Evolutionary conservation across 2,888 invertebrate genomes (phyloP).

Genomic region (Zhuqinia jingwanae): DNA sequence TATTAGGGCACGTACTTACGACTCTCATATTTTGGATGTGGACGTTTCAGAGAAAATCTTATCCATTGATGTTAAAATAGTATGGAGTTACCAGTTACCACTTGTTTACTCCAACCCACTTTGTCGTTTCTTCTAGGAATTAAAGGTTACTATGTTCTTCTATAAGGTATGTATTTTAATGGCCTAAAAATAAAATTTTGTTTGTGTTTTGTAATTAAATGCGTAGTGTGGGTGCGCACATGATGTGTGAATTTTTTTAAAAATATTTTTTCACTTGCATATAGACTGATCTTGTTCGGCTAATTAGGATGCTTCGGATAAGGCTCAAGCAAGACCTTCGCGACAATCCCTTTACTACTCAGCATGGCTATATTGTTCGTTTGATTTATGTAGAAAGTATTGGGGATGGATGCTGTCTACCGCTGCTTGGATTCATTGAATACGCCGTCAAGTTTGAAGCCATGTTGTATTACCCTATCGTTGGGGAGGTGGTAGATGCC

Average conservation of each 20-base stretch:
- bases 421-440: conserved; percentile 45
- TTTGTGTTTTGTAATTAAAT: neutral
- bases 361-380: conserved; percentile 48
- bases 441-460: conserved; percentile 52
- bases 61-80: too few species aligned
- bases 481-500: conserved; percentile 48
- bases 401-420: conserved; percentile 57
- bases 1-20: too few species aligned
- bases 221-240: neutral
- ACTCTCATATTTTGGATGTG: too few species aligned
- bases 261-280: too few species aligned
- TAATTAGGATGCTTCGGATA: conserved; percentile 28
- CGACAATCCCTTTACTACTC: neutral
- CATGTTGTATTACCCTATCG: conserved; percentile 34
- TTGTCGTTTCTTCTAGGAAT: too few species aligned
- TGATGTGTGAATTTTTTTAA: too few species aligned
- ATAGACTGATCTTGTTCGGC: conserved; percentile 23
- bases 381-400: conserved; percentile 3
- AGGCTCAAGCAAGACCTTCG: conserved; percentile 35
- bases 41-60: too few species aligned
- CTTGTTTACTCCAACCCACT: too few species aligned
- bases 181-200: too few species aligned
- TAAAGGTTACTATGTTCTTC: conserved; percentile 52
- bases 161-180: too few species aligned
- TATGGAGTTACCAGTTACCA: too few species aligned